A percentile compares a stretch with the other conserved stretches of the same genome.
Conservation (phyloP, 2,888 invertebrate genomes). For the Eudasyphora cyanicolor region DNA sequence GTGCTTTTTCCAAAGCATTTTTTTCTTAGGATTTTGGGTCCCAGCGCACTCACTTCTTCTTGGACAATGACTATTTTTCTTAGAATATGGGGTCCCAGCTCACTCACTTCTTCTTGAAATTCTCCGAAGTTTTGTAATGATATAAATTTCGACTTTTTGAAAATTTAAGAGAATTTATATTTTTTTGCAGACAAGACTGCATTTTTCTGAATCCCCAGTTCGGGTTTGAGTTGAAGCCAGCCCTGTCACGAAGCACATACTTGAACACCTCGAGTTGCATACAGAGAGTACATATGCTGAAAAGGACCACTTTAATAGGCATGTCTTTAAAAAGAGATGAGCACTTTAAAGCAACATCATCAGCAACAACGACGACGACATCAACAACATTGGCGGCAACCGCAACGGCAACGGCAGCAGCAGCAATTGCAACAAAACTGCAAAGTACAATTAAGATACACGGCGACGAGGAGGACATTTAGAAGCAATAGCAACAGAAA, state of each 20-base stretch:
- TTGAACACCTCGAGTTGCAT: background rate
- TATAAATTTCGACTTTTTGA: no score
- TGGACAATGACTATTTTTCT: no score
- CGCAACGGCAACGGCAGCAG: background rate
- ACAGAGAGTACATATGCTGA: background rate
- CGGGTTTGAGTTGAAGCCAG: no score
- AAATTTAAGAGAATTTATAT: no score
- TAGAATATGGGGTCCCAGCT: no score
- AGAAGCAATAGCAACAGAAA: constrained; percentile 40
- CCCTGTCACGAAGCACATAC: background rate
- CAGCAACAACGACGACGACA: constrained; percentile 13
- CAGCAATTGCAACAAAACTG: constrained; percentile 53
- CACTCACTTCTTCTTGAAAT: no score
- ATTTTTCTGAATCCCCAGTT: no score
- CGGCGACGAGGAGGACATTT: constrained; percentile 58
- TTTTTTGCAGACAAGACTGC: no score
- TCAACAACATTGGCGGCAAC: background rate
- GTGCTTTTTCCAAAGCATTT: no score
- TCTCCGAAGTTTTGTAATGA: no score
- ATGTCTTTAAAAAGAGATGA: constrained; percentile 60
- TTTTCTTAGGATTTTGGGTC: no score
- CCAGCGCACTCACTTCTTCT: no score
- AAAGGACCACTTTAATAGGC: constrained; percentile 26
- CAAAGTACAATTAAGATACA: constrained; percentile 64
- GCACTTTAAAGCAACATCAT: constrained; percentile 48